Conservation (phyloP, 1,140 invertebrate species). For the Camponotus pennsylvanicus region DNA sequence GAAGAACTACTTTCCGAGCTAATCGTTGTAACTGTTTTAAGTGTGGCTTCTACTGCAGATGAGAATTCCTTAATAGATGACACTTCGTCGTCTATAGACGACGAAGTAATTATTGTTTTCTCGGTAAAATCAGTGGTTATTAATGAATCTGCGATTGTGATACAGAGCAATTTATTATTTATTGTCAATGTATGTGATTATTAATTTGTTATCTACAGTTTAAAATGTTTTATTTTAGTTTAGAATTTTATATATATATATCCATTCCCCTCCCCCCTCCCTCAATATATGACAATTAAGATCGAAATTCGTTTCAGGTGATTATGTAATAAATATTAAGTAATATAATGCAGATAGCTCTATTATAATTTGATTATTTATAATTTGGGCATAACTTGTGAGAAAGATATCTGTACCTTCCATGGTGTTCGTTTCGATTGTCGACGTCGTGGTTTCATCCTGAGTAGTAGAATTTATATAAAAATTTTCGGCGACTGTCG, state of each 20-base stretch:
- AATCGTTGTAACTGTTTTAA: not conserved
- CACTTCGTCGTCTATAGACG: not conserved
- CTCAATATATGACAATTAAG: not conserved
- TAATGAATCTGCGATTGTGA: not conserved
- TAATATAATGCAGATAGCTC: too few relatives aligned
- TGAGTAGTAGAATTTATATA: slow-evolving; percentile 18
- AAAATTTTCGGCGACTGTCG: slow-evolving; percentile 5
- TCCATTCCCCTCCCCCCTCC: too few relatives aligned
- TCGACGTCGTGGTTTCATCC: not conserved
- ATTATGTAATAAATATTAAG: not conserved
- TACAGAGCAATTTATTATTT: not conserved
- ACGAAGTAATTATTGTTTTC: not conserved
- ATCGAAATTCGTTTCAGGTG: not conserved
- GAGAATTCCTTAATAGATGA: not conserved
- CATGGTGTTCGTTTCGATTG: not conserved
- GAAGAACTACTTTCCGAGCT: not conserved
- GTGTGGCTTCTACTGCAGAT: not conserved
- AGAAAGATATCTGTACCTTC: not conserved
- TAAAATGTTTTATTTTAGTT: not conserved
- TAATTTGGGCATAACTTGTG: too few relatives aligned
- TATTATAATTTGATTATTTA: too few relatives aligned
- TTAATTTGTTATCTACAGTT: slow-evolving; percentile 2
- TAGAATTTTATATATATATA: not conserved
- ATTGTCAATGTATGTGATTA: not conserved
- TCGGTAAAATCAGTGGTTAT: not conserved